phyloP scores from a whole-genome alignment of 2,113 vertebrate species.

The Percopsis transmontana region DNA sequence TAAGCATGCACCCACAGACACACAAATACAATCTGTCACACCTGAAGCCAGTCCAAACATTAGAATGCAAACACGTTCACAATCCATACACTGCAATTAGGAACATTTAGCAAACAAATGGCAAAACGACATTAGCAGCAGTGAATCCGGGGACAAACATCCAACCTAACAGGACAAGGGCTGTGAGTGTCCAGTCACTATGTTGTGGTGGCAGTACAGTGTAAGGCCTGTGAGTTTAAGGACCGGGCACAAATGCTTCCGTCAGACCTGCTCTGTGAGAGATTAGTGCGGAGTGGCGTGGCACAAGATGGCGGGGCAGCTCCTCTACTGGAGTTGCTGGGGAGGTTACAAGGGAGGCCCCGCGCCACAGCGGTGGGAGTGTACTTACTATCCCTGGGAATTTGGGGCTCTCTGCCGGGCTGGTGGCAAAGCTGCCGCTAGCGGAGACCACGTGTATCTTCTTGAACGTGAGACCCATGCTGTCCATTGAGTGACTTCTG shows the following conservation, averaged over 20 bases:
- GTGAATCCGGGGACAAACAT: conserved; percentile 8
- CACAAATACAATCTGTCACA: conserved; percentile 9
- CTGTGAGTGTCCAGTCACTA: conserved; percentile 29
- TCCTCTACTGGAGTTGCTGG: conserved; percentile 24
- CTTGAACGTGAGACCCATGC: conserved; percentile 86
- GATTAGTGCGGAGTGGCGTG: conserved; percentile 42
- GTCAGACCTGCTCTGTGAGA: conserved; percentile 36
- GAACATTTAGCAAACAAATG: not conserved
- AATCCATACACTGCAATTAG: conserved; percentile 30
- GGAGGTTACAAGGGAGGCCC: conserved; percentile 21
- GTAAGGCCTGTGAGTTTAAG: conserved; percentile 22
- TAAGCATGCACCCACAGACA: conserved; percentile 14
- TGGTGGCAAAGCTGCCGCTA: conserved; percentile 86
- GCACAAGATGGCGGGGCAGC: not conserved
- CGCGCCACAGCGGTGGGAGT: conserved; percentile 46
- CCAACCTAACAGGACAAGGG: not conserved
- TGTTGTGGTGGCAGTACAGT: conserved; percentile 24
- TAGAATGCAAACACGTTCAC: conserved; percentile 18
- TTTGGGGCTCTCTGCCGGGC: conserved; percentile 83
- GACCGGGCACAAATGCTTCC: conserved; percentile 16
- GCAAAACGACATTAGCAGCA: conserved; percentile 14
- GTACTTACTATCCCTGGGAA: conserved; percentile 90
- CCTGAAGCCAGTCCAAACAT: not conserved
- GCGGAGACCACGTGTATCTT: conserved; percentile 84
- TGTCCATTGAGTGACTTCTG: conserved; percentile 93